phyloP scores from a whole-genome alignment of 2,888 invertebrate genomes.

The Autographa gamma region DNA sequence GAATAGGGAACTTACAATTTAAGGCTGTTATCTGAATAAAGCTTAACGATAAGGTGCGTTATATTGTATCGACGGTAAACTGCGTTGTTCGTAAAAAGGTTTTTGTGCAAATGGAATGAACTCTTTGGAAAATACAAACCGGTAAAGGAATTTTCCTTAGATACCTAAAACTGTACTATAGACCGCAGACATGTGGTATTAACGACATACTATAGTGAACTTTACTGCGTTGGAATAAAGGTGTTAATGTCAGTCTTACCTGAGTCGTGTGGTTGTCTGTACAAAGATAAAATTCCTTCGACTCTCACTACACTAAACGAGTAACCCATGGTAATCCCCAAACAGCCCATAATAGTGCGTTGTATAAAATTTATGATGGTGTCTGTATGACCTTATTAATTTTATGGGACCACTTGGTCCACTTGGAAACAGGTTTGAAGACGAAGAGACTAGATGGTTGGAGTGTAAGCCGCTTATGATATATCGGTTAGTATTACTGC shows the following conservation, averaged over 20 bases:
- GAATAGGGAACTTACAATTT: not conserved
- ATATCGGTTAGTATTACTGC: conserved; percentile 63
- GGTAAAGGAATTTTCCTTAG: conserved; percentile 6
- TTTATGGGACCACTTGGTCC: conserved; percentile 81
- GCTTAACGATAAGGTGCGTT: not conserved
- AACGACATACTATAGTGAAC: not conserved
- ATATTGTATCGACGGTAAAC: not conserved
- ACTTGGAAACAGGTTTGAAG: conserved; percentile 78
- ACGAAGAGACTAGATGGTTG: conserved; percentile 46
- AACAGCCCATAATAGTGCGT: conserved; percentile 65
- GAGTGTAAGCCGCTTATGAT: conserved; percentile 56
- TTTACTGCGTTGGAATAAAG: not conserved
- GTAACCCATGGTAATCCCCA: conserved; percentile 60
- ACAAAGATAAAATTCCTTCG: conserved; percentile 39
- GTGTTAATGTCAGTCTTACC: not conserved
- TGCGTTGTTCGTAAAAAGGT: not conserved
- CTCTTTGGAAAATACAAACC: conserved; percentile 7
- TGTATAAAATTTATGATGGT: conserved; percentile 75
- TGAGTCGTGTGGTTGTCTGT: conserved; percentile 7
- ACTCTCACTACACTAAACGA: conserved; percentile 33
- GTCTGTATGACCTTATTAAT: conserved; percentile 82
- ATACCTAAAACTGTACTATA: conserved; percentile 6
- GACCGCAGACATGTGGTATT: not conserved
- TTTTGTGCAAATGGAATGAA: not conserved
- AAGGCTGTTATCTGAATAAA: not conserved